A percentile compares a stretch with the other conserved stretches of the same genome.
phyloP scores from a whole-genome alignment of 2,113 vertebrate genomes.

The Protobothrops flavoviridis region DNA sequence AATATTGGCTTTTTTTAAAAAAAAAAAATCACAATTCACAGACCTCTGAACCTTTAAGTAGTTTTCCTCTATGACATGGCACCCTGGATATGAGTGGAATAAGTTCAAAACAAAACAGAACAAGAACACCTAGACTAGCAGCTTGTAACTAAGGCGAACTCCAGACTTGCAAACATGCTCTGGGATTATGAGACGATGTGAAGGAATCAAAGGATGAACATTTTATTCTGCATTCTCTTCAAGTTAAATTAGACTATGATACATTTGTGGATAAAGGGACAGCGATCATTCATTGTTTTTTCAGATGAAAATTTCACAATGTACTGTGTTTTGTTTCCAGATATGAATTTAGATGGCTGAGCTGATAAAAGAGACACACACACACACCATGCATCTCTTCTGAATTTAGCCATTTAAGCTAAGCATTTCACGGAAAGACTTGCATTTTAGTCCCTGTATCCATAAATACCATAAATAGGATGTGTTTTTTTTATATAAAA shows the following conservation, averaged over 20 bases:
- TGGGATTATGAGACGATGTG: background rate
- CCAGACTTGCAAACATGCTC: background rate
- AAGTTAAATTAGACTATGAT: background rate
- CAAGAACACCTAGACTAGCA: background rate
- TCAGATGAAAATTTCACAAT: background rate
- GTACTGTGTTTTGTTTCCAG: background rate
- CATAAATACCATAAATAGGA: background rate
- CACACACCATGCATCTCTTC: background rate
- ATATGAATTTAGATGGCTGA: background rate
- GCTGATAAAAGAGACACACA: background rate
- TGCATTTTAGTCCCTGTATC: background rate
- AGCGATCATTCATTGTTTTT: background rate
- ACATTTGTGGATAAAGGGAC: background rate
- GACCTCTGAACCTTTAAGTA: background rate
- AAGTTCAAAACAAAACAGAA: background rate
- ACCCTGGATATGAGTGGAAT: background rate
- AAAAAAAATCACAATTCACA: background rate
- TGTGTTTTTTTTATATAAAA: background rate
- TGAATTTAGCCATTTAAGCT: background rate
- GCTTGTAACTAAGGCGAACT: background rate
- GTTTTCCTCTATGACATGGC: background rate
- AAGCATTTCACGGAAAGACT: background rate
- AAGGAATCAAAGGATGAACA: background rate
- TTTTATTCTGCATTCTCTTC: background rate
- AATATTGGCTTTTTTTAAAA: background rate